Evolutionary conservation across 2,797 vertebrate species (phyloP), one percentile per base, ranked within the genome.

Genomic region (Peromyscus nudipes): DNA sequence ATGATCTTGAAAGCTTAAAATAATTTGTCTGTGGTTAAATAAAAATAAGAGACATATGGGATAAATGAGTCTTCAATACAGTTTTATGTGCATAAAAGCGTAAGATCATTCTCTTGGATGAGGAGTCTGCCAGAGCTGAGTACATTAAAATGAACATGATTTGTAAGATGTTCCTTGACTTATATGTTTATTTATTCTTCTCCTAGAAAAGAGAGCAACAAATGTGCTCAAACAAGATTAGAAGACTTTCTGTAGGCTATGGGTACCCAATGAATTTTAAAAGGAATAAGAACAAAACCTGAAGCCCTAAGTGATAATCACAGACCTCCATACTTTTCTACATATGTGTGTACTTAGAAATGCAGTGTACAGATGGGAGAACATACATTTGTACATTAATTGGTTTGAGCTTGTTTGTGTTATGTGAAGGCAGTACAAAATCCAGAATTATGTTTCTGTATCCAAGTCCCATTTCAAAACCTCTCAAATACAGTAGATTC

Each of bases 31-130:
- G 23, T 97, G 19, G 10, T 95, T 96, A 92, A 91, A 97, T 96
- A 96, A 97, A 98, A 98, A 97, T 96, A 96, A 96, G 95, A 97
- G 40, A 93, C 17, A 46, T 97, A 91, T 81, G 49, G 92, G 46
- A 96, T 95, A 98, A 98, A 95, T 97, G 97, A 98, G 64, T 97
- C 94, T 57, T 86, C 92, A 92, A 52, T 97, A 73, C 19, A 43
- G 57, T 95, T 98, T 94, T 98, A 73, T 81, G 67, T 37, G 0
- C 57, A 16, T 95, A 91, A 97, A 87, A 96, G 6, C 1, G 0
- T 94, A 96, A 90, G 89, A 71, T 19, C 76, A 27, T 97, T 98
- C 96, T 97, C 92, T 95, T 83, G 96, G 60, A 94, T 97, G 84
- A 96, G 6, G 80, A 84, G 81, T 43, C 86, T 97, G 82, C 60